phyloP scores from a whole-genome alignment of 2,797 vertebrate genomes.

The Sebastes ruberrimus region DNA sequence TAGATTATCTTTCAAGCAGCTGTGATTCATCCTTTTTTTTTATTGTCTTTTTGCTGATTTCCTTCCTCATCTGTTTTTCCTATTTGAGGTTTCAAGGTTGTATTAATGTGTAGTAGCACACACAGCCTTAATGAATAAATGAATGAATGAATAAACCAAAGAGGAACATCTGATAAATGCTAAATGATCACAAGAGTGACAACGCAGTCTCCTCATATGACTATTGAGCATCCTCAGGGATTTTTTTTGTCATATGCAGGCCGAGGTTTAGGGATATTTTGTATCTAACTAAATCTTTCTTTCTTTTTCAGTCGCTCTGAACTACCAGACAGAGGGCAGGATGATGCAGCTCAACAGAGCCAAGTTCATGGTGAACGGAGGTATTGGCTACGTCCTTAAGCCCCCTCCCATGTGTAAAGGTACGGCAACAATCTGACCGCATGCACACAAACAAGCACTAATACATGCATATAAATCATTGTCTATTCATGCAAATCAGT shows the following conservation, averaged over 20 bases:
- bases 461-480: background rate
- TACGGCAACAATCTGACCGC: slow-evolving; percentile 48
- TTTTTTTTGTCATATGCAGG: background rate
- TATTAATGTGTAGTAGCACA: background rate
- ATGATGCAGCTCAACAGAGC: slow-evolving; percentile 98
- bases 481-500: background rate
- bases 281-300: background rate
- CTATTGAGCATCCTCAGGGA: background rate
- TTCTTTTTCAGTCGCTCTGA: slow-evolving; percentile 90
- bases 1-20: background rate
- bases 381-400: slow-evolving; percentile 95
- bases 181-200: background rate
- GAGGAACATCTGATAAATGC: background rate
- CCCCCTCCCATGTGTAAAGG: slow-evolving; percentile 98
- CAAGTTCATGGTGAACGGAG: slow-evolving; percentile 96
- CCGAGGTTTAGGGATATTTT: background rate
- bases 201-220: background rate
- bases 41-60: background rate
- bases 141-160: background rate
- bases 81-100: background rate
- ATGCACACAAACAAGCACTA: background rate
- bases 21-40: background rate
- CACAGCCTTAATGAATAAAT: background rate
- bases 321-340: slow-evolving; percentile 97
- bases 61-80: background rate